Evolutionary conservation across 53 echinoderm and acorn worm genomes (phyloP), one percentile per base, ranked within the genome.

Genomic region (Apostichopus leukothele): DNA sequence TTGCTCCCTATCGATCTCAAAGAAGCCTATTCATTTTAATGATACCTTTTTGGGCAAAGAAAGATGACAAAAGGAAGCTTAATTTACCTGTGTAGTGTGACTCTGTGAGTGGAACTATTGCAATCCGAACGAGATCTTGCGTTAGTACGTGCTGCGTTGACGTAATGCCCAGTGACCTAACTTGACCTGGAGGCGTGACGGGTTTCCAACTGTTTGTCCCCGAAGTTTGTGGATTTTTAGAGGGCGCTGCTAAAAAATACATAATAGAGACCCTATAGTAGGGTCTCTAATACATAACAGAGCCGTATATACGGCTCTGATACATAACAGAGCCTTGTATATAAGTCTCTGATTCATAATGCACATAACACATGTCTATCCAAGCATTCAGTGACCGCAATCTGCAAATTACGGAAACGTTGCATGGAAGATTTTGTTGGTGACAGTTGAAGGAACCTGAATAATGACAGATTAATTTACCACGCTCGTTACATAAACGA

Each of bases 121-220:
- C 71, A 79, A 79, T 79, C 14, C 0, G n/a, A 53, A 79, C 53
- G 20, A 54, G 50, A 9, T 51, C 51, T 77, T 77, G 50, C 78
- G 50, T 51, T 10, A 4, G 52, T 79, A 52, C 79, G 79, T 79
- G 79, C 52, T 16, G 20, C 54, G 16, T 52, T 79, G 79, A 79
- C 79, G 79, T 79, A 79, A 52, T 12, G 18, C 27, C 79, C 52
- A 51, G 51, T 79, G 79, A 79, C 79, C 79, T 52, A 79, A 4
- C 0, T 51, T 79, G 79, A 79, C 79, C 79, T 79, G 79, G 10
- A 78, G 52, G 76, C 79, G 52, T 79, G 79, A 79, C 79, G 79
- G 79, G 79, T 79, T 79, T 79, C 79, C 79, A 79, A 53, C 79
- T 21, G 11, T 14, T 18, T 7, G 50, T 78, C 78, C 78, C 78